Conservation (phyloP, 2,888 invertebrate species). For the Ceriagrion tenellum region DNA sequence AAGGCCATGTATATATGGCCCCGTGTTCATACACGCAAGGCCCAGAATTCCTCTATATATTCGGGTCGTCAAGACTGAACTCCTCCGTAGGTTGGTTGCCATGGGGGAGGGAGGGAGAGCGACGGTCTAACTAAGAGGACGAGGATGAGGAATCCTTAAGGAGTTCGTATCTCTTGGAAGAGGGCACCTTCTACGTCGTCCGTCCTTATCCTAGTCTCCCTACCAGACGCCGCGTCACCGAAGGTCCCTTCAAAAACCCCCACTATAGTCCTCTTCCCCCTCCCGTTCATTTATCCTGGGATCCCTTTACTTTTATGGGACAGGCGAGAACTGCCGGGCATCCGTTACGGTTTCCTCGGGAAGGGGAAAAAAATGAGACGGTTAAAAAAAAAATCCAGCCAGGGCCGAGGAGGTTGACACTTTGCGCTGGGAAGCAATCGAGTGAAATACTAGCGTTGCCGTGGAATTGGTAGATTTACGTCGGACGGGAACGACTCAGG, state of each 20-base stretch:
- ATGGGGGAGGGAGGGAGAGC: too few species aligned
- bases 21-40: background rate
- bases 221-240: background rate
- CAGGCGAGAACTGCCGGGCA: background rate
- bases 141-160: background rate
- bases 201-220: background rate
- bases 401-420: background rate
- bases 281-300: background rate
- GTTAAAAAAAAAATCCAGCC: background rate
- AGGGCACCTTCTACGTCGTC: background rate
- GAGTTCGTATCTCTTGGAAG: background rate
- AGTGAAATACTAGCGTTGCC: background rate
- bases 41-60: background rate
- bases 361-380: background rate
- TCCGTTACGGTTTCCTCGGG: background rate
- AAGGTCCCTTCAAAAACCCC: background rate
- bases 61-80: background rate
- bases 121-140: background rate
- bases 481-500: background rate
- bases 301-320: constrained; percentile 5
- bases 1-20: background rate
- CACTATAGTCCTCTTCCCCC: background rate
- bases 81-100: background rate
- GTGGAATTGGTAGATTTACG: background rate
- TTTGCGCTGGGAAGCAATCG: background rate